Base-by-base conservation (phyloP, 2,888 invertebrate genomes). In the Plutella xylostella region DNA sequence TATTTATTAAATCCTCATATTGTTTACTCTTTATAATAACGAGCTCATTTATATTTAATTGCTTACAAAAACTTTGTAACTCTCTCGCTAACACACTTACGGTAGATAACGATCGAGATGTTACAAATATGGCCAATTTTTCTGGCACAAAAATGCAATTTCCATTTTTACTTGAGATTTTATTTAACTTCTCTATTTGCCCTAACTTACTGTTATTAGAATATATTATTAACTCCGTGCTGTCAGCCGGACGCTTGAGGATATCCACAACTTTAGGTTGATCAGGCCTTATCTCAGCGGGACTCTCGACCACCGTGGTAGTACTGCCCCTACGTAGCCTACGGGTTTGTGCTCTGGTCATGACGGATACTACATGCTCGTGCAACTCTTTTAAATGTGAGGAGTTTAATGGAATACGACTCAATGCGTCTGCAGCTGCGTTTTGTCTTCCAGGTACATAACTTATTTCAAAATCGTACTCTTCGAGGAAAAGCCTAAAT, bases 391-490 rank as follows among this genome's bases (percentile, higher is more conserved):
- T 33, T 4, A n/a, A 4, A n/a, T 33, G 7, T 33, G 12, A n/a
- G n/a, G 7, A 33, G 4, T 5, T 33, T n/a, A 33, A 5, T 4
- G 33, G 33, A n/a, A 33, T 33, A 9, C 33, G 33, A 33, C 33
- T 33, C 12, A 37, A 37, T 19, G 37, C 37, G 12, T 37, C 37
- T 37, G 37, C 37, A 37, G 37, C 19, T 7, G 19, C 37, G 12
- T 37, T 37, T 15, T 37, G 7, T 17, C 18, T 5, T 4, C 19
- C 37, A 5, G 19, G 17, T 4, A 39, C 39, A 22, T 39, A 39
- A 4, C n/a, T n/a, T n/a, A 39, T 22, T n/a, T 39, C 39, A n/a
- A 39, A 39, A 39, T 39, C 39, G 21, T 39, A 39, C 21, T 39
- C 39, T 39, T 39, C 39, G 9, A 39, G 14, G n/a, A 9, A n/a